Evolutionary conservation across 2,797 vertebrate species (phyloP).

Genomic region (Lycodopsis pacificus): DNA sequence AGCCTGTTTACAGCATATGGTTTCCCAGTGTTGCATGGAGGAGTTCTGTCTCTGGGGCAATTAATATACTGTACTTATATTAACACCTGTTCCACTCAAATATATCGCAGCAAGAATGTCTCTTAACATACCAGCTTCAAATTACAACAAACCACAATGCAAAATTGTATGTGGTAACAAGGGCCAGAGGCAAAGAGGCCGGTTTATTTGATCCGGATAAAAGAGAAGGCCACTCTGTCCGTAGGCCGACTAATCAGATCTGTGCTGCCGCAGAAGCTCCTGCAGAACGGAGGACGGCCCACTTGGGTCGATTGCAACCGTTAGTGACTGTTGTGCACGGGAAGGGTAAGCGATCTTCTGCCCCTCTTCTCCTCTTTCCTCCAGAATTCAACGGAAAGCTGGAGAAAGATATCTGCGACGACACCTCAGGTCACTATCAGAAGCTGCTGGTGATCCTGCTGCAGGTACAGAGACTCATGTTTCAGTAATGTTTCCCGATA

Average conservation of each 20-base stretch:
- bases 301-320: constrained; percentile 46
- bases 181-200: constrained; percentile 29
- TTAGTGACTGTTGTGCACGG: constrained; percentile 37
- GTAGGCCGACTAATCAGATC: constrained; percentile 63
- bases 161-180: neutral
- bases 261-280: constrained; percentile 38
- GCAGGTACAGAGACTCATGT: constrained; percentile 85
- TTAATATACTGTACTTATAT: neutral
- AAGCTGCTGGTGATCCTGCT: constrained; percentile 92
- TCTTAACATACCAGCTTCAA: neutral
- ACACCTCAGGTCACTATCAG: constrained; percentile 93
- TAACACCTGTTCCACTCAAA: neutral
- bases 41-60: neutral
- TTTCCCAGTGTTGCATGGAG: neutral
- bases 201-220: constrained; percentile 58
- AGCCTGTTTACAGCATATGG: neutral
- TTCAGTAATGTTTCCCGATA: constrained; percentile 55
- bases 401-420: constrained; percentile 92
- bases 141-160: constrained; percentile 19
- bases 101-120: neutral
- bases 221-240: constrained; percentile 46
- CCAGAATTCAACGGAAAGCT: constrained; percentile 90
- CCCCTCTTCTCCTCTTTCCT: constrained; percentile 69
- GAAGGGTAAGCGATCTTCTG: constrained; percentile 56
- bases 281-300: constrained; percentile 31